phyloP scores from a whole-genome alignment of 1,140 invertebrate species.

The Aphaenogaster ashmeadi region DNA sequence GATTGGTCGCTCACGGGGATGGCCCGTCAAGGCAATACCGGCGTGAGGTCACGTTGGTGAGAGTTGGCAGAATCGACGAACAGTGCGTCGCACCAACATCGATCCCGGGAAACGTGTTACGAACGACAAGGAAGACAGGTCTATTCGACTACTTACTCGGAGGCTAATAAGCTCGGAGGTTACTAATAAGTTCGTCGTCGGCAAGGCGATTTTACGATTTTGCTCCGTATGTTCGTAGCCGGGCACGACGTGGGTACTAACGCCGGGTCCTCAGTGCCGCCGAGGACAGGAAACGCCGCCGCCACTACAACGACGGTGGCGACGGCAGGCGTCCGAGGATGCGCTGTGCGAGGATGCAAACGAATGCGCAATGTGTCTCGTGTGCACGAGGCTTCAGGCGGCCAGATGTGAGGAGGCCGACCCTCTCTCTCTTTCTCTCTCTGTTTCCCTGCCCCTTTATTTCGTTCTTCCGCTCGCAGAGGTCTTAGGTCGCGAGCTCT shows the following conservation, averaged over 20 bases:
- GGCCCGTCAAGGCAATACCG: not conserved
- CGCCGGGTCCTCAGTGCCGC: not conserved
- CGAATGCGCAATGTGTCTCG: slow-evolving; percentile 48
- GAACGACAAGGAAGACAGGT: not conserved
- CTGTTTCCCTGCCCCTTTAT: slow-evolving; percentile 5
- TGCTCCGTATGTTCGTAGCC: not conserved
- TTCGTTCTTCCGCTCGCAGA: slow-evolving; percentile 58
- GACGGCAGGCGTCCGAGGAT: slow-evolving; percentile 15
- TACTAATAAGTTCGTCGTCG: not conserved
- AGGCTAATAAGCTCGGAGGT: not conserved
- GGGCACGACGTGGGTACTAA: slow-evolving; percentile 10
- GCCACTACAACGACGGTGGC: not conserved
- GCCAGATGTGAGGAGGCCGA: slow-evolving; percentile 68
- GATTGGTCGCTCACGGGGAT: slow-evolving; percentile 25
- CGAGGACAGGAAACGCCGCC: slow-evolving; percentile 27
- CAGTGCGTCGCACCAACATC: slow-evolving; percentile 3
- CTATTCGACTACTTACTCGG: slow-evolving; percentile 7
- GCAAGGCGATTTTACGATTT: not conserved
- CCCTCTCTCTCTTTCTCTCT: slow-evolving; percentile 32
- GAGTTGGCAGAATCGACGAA: slow-evolving; percentile 16
- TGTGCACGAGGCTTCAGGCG: slow-evolving; percentile 68
- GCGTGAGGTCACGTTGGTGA: not conserved
- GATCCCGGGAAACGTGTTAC: not conserved
- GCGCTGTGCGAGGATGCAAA: slow-evolving; percentile 41
- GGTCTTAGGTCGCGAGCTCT: slow-evolving; percentile 55